Conservation (phyloP, 2,888 invertebrate genomes). For the Acrobasis suavella region DNA sequence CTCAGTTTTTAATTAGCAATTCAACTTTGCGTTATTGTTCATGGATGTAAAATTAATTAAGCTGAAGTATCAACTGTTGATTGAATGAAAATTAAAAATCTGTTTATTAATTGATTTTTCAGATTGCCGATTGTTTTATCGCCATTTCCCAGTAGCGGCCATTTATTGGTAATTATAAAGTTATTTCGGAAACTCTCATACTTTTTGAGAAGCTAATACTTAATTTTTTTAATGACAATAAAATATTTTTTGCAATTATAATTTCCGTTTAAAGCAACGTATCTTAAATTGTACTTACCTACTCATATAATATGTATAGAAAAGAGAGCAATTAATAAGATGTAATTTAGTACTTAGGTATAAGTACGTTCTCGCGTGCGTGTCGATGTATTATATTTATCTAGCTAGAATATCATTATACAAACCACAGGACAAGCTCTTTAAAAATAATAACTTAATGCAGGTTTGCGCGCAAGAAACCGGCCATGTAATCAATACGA, state of each 20-base stretch:
- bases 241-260: no score
- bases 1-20: constrained; percentile 21
- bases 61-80: constrained; percentile 10
- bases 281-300: no score
- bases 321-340: no score
- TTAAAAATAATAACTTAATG: constrained; percentile 17
- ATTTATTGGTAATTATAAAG: not conserved
- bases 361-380: not conserved
- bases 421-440: not conserved
- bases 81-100: constrained; percentile 18
- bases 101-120: constrained; percentile 17
- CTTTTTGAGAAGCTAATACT: no score
- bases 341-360: no score
- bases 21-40: not conserved
- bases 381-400: not conserved
- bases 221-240: no score
- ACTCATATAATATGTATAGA: no score
- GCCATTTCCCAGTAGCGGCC: not conserved
- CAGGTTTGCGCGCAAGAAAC: constrained; percentile 9
- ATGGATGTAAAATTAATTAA: constrained; percentile 18
- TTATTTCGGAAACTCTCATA: not conserved
- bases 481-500: constrained; percentile 19
- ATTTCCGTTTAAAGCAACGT: no score
- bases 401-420: constrained; percentile 13
- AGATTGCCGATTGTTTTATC: constrained; percentile 17